Evolutionary conservation across 2,888 invertebrate species (phyloP), one percentile per base, ranked within the genome.

Genomic region (Drosophila cyrtoloma): DNA sequence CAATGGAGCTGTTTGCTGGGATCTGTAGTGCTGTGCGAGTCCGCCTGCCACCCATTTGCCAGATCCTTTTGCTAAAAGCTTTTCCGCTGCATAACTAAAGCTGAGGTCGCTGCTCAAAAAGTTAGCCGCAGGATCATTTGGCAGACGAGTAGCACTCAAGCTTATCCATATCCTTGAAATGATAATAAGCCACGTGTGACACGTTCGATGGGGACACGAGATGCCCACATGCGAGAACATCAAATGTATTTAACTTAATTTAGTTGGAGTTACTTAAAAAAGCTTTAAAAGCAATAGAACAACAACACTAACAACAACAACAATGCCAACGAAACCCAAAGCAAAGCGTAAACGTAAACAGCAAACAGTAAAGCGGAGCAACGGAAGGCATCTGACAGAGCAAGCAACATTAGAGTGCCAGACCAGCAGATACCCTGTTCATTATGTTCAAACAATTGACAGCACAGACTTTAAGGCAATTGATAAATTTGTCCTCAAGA

Each of bases 201-300:
- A 47, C 26, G 47, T 47, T 14, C 47, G 22, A 47, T 22, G 47
- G 2, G 47, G 26, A 62, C 30, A n/a, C 35, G 63, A 42, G 57
- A 55, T 63, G 62, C 66, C 71, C 69, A 22, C 37, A 44, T 2
- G 2, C 7, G 26, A 35, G 39, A 2, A 56, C 56, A 68, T 56
- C 59, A 79, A 81, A 75, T 80, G 77, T 80, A 63, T 77, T 87
- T 87, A 87, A 86, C 88, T 89, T 82, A 84, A 86, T 86, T 87
- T 89, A 87, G 89, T 87, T 75, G 71, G 68, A 86, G 82, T 87
- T 84, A 82, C 85, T 89, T 87, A 87, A 89, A 89, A 89, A 89
- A 89, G 82, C 90, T 86, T 89, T 86, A 89, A 89, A 82, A 82
- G 76, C 76, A 82, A 84, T 72, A 63, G 33, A 57, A 55, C 42